Evolutionary conservation across 2,888 invertebrate genomes (phyloP).

Genomic region (Diaphora mendica): DNA sequence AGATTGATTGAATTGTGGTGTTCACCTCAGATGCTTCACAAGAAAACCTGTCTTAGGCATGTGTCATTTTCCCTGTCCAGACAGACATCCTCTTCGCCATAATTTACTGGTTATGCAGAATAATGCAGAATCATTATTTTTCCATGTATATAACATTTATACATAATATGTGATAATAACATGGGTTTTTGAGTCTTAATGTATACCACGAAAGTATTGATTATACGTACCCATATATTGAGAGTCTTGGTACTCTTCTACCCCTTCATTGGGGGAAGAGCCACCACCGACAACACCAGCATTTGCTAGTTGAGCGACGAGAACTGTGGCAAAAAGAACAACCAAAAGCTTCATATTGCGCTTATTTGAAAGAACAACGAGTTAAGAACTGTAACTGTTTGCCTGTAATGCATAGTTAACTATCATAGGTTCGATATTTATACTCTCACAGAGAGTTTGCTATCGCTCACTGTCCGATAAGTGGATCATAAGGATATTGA

Average conservation of each 20-base stretch:
- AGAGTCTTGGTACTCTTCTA: constrained; percentile 20
- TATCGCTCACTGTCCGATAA: background rate
- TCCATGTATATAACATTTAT: background rate
- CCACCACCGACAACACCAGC: constrained; percentile 3
- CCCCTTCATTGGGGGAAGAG: constrained; percentile 6
- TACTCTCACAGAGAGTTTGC: background rate
- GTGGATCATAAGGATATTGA: background rate
- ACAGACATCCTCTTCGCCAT: too few relatives aligned
- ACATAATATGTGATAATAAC: background rate
- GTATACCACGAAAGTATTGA: background rate
- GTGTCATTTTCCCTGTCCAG: too few relatives aligned
- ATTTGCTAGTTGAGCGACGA: constrained; percentile 12
- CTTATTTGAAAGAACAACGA: too few relatives aligned
- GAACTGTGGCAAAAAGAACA: constrained; percentile 8
- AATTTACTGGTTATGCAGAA: too few relatives aligned
- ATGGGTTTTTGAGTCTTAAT: background rate
- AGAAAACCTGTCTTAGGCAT: too few relatives aligned
- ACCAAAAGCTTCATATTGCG: constrained; percentile 30
- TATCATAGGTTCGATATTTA: background rate
- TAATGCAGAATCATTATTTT: background rate
- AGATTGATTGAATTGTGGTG: too few relatives aligned
- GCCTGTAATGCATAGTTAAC: background rate
- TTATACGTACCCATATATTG: background rate
- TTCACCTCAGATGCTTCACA: too few relatives aligned
- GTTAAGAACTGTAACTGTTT: background rate